Conservation (phyloP, 2,888 invertebrate species). For the Neoaliturus tenellus region DNA sequence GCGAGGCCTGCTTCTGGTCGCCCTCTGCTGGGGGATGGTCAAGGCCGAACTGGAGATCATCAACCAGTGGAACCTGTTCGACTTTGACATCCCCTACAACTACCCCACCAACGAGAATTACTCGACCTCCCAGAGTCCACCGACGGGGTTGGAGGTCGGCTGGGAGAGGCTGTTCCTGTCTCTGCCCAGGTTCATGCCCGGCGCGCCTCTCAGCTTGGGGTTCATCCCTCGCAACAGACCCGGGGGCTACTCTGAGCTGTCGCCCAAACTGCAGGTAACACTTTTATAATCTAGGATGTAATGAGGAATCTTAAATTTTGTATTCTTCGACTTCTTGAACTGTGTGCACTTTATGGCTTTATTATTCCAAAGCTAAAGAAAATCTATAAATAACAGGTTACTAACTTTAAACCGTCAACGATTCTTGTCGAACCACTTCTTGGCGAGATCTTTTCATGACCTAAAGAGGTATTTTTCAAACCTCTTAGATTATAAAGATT, state of each 20-base stretch:
- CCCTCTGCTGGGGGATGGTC: background rate
- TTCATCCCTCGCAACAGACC: conserved; percentile 80
- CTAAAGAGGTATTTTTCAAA: too few relatives aligned
- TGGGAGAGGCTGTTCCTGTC: conserved; percentile 85
- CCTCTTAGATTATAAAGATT: too few relatives aligned
- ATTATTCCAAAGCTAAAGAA: too few relatives aligned
- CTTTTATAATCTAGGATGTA: too few relatives aligned
- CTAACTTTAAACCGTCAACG: too few relatives aligned
- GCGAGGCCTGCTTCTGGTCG: background rate
- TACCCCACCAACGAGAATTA: conserved; percentile 75
- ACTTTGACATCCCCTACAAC: conserved; percentile 81
- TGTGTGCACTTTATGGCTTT: too few relatives aligned
- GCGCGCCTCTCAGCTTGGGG: conserved; percentile 85
- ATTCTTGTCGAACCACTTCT: too few relatives aligned
- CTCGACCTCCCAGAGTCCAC: conserved; percentile 84
- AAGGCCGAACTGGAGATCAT: conserved; percentile 77
- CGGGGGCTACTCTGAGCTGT: conserved; percentile 69
- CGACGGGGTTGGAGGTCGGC: conserved; percentile 85
- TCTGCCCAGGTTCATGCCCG: conserved; percentile 83
- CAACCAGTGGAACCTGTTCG: conserved; percentile 82
- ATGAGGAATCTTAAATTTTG: too few relatives aligned
- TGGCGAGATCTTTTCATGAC: too few relatives aligned
- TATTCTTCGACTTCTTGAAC: too few relatives aligned
- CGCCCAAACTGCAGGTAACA: conserved; percentile 83
- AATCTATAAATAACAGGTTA: too few relatives aligned